Evolutionary conservation across 2,888 invertebrate genomes (phyloP).

Genomic region (Dusona sp.): DNA sequence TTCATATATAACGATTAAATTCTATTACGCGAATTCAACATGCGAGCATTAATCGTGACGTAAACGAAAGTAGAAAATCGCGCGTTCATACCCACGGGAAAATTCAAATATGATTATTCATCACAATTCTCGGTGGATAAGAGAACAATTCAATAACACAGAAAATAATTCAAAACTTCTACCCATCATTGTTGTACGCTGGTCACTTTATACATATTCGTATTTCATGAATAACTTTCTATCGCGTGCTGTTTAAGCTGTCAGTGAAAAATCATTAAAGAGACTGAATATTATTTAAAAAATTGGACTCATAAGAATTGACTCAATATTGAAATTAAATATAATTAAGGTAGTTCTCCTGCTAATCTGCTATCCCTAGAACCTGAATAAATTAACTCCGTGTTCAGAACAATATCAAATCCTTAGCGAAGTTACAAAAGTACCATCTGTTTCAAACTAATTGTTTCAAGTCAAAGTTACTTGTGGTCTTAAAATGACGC

Average conservation of each 20-base stretch:
- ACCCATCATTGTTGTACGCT: constrained; percentile 6
- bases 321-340: neutral
- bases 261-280: neutral
- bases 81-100: constrained; percentile 70
- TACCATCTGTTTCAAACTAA: neutral
- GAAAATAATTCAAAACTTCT: constrained; percentile 75
- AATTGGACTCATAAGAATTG: neutral
- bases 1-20: constrained; percentile 59
- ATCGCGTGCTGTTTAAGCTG: neutral
- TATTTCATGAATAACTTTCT: neutral
- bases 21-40: constrained; percentile 53
- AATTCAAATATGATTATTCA: constrained; percentile 80
- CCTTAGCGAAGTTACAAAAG: neutral
- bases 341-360: neutral
- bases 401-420: too few species aligned
- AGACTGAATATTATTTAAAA: neutral
- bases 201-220: neutral
- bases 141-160: constrained; percentile 72
- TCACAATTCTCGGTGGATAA: constrained; percentile 63
- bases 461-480: too few species aligned
- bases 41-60: constrained; percentile 73
- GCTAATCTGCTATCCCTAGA: neutral
- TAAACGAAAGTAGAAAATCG: constrained; percentile 72
- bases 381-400: neutral
- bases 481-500: neutral